Conservation (phyloP, 2,113 vertebrate species). For the Melanerpes formicivorus region DNA sequence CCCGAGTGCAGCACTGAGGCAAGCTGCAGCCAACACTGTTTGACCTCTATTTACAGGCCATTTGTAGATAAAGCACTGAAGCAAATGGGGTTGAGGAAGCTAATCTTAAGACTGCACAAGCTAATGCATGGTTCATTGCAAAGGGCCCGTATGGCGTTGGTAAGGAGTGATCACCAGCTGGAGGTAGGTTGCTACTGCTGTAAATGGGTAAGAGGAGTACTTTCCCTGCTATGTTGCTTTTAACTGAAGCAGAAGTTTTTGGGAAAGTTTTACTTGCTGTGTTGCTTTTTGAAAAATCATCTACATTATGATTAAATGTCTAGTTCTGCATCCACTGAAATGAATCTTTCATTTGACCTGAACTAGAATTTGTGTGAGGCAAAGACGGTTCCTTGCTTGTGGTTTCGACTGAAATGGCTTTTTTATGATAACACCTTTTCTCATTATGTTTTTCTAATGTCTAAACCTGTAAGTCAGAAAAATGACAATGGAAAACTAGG, state of each 20-base stretch:
- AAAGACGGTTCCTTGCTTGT: neutral
- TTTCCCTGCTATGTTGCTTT: neutral
- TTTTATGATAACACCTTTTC: neutral
- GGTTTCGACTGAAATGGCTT: neutral
- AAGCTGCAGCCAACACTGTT: constrained; percentile 80
- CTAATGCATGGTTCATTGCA: constrained; percentile 97
- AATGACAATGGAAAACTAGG: neutral
- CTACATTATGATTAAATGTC: neutral
- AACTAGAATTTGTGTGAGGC: neutral
- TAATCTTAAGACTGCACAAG: constrained; percentile 96
- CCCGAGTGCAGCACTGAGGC: constrained; percentile 67
- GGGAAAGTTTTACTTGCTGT: neutral
- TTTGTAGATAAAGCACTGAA: constrained; percentile 99
- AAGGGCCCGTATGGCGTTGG: constrained; percentile 89
- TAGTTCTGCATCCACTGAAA: neutral
- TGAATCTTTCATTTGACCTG: neutral
- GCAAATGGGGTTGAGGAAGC: constrained; percentile 97
- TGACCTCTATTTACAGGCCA: constrained; percentile 95
- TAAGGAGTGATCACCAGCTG: constrained; percentile 80
- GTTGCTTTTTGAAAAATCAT: neutral
- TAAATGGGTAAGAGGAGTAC: neutral
- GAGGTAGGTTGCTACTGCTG: constrained; percentile 84
- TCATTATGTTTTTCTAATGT: neutral
- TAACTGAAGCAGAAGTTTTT: neutral
- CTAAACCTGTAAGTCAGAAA: neutral